Conservation (phyloP, 2,797 vertebrate species). For the Mormyrus proboscirostris region DNA sequence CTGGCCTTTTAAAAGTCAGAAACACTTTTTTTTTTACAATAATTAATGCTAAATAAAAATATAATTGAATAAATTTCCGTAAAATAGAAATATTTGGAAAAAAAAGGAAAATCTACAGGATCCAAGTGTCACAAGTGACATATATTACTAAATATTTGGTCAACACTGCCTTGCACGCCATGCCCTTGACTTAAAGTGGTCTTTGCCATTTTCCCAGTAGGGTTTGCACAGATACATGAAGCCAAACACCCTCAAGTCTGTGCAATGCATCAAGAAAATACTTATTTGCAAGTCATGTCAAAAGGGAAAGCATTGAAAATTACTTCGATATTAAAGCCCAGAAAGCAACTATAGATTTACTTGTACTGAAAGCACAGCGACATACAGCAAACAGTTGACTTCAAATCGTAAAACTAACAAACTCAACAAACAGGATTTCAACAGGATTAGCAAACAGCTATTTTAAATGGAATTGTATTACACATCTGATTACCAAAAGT, state of each 20-base stretch:
- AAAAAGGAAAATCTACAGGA: constrained; percentile 14
- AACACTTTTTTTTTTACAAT: background rate
- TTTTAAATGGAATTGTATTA: constrained; percentile 28
- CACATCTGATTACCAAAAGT: constrained; percentile 18
- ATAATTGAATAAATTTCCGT: background rate
- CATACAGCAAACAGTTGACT: constrained; percentile 14
- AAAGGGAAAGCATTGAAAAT: constrained; percentile 38
- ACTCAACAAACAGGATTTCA: constrained; percentile 21
- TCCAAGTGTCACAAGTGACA: constrained; percentile 22
- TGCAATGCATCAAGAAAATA: constrained; percentile 44
- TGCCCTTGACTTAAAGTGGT: constrained; percentile 25
- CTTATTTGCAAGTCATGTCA: constrained; percentile 36
- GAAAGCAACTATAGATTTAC: constrained; percentile 32
- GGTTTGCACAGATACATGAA: constrained; percentile 36
- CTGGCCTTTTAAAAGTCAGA: background rate
- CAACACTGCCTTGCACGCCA: constrained; percentile 42
- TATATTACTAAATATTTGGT: constrained; percentile 28
- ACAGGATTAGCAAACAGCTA: constrained; percentile 31
- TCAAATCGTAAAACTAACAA: constrained; percentile 24
- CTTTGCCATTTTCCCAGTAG: constrained; percentile 28
- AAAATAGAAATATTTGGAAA: constrained; percentile 19
- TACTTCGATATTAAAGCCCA: constrained; percentile 38
- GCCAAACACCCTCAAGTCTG: constrained; percentile 30
- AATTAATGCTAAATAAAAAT: constrained; percentile 9
- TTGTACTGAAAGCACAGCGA: constrained; percentile 43